Conservation (phyloP, 2,113 vertebrate species). For the Monarcha castaneiventris region DNA sequence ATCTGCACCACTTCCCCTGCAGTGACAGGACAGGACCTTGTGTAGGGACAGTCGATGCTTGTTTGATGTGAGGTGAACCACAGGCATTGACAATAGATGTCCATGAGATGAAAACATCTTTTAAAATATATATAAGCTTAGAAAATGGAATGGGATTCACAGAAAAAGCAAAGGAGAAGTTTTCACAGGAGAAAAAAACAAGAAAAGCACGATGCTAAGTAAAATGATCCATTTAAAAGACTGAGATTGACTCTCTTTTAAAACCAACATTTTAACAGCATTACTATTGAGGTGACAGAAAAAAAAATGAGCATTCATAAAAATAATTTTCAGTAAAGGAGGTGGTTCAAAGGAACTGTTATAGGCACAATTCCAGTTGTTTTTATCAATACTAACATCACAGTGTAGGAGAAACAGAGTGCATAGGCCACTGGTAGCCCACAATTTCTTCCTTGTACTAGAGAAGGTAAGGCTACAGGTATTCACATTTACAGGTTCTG, state of each 20-base stretch:
- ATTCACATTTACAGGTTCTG: not conserved
- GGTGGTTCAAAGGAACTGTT: not conserved
- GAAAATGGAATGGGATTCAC: not conserved
- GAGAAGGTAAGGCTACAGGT: not conserved
- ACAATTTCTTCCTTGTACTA: not conserved
- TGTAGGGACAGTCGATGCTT: not conserved
- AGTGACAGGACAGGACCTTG: not conserved
- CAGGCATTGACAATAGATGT: not conserved
- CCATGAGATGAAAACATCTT: not conserved
- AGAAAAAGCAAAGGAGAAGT: not conserved
- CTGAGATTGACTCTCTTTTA: not conserved
- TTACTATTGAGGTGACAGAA: not conserved
- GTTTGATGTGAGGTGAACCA: not conserved
- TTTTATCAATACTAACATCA: not conserved
- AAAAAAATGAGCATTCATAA: not conserved
- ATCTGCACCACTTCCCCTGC: not conserved
- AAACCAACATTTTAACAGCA: not conserved
- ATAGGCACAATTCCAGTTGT: not conserved
- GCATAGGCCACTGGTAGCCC: rapidly evolving
- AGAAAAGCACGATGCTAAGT: not conserved
- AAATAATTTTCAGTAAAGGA: not conserved
- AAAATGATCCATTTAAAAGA: not conserved
- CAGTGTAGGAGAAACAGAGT: not conserved
- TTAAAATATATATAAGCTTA: not conserved
- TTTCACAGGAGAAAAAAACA: not conserved